Percentiles rank a stretch among this genome's conserved stretches.
phyloP scores from a whole-genome alignment of 2,797 vertebrate species.

The Xiphorhynchus erythropygius region DNA sequence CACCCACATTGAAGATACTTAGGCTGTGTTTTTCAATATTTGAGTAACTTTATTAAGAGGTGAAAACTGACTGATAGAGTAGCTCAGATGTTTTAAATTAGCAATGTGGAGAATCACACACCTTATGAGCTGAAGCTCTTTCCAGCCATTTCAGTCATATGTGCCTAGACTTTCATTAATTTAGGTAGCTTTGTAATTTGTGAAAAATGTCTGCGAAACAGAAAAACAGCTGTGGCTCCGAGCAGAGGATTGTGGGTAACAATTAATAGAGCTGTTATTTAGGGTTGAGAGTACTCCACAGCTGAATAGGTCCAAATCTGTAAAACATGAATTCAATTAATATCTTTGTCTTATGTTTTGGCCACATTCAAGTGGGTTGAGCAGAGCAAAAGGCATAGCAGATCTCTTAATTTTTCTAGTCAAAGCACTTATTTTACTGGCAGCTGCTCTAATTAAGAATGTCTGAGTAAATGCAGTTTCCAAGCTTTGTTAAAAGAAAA shows the following conservation, averaged over 20 bases:
- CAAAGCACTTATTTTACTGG: constrained; percentile 28
- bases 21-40: neutral
- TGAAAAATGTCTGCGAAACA: neutral
- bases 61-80: neutral
- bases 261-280: constrained; percentile 53
- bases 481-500: constrained; percentile 23
- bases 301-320: constrained; percentile 13
- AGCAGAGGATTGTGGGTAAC: constrained; percentile 13
- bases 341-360: constrained; percentile 46
- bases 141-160: neutral
- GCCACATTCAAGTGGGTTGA: neutral
- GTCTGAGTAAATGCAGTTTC: constrained; percentile 27
- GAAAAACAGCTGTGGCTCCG: constrained; percentile 20
- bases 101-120: neutral
- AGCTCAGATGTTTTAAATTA: constrained; percentile 2
- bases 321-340: constrained; percentile 27
- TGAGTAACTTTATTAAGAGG: neutral
- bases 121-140: neutral
- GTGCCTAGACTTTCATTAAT: neutral
- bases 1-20: neutral
- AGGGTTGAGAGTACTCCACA: constrained; percentile 19
- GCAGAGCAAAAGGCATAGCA: constrained; percentile 40
- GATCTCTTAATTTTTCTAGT: constrained; percentile 18
- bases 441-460: constrained; percentile 55
- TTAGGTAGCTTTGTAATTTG: constrained; percentile 1